These are phyloP conservation scores for Spicauda simplicius DNA, from an alignment of 2,888 invertebrate genomes.

Conservation along the genomic window DNA sequence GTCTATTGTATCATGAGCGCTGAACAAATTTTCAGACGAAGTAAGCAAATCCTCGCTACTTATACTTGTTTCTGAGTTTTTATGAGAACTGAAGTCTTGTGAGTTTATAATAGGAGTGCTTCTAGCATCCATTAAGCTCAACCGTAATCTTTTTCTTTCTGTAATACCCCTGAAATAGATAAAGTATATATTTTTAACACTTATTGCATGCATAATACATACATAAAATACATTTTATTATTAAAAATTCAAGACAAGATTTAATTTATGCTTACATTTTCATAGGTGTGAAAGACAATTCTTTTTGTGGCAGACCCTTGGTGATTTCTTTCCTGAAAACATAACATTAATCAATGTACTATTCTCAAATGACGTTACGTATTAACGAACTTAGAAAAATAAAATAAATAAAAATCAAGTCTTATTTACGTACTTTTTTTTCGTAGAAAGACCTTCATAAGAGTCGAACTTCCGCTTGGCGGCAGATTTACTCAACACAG, in stretches of 20 bases:
- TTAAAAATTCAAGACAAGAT: background rate
- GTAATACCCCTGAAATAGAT: constrained; percentile 64
- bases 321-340: constrained; percentile 86
- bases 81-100: constrained; percentile 61
- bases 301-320: constrained; percentile 85
- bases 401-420: background rate
- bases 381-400: background rate
- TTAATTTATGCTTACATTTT: constrained; percentile 82
- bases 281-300: constrained; percentile 84
- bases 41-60: constrained; percentile 76
- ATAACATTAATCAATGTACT: background rate
- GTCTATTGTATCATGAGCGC: constrained; percentile 74
- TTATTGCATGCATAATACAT: background rate
- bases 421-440: constrained; percentile 85
- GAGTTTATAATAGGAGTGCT: constrained; percentile 71
- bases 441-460: constrained; percentile 85
- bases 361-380: background rate
- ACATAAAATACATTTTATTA: background rate
- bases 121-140: constrained; percentile 74
- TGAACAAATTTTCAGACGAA: constrained; percentile 75
- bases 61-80: constrained; percentile 73
- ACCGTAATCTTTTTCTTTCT: constrained; percentile 76
- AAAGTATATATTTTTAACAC: background rate
- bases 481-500: constrained; percentile 85
- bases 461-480: constrained; percentile 88